Conservation (phyloP, 2,797 vertebrate species). For the Ctenochaetus hawaiiensis region DNA sequence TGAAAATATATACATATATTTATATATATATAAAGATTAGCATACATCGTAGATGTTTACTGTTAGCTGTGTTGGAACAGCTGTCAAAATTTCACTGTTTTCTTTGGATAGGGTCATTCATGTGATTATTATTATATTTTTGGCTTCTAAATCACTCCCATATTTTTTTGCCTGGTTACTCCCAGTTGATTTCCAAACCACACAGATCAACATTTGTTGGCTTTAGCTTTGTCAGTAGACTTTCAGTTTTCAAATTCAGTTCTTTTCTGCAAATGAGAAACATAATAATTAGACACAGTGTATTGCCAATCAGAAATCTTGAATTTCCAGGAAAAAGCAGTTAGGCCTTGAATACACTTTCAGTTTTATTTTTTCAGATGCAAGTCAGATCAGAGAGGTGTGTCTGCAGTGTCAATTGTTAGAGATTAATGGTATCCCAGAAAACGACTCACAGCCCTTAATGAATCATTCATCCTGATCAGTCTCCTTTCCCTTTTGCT, state of each 20-base stretch:
- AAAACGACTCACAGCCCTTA: neutral
- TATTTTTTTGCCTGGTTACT: neutral
- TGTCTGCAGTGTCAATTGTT: neutral
- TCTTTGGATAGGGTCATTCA: too few species aligned
- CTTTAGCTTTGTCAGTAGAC: slow-evolving; percentile 6
- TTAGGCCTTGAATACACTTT: neutral
- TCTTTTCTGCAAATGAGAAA: neutral
- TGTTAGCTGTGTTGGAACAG: neutral
- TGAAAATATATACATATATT: too few species aligned
- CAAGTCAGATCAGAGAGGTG: neutral
- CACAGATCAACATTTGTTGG: slow-evolving; percentile 32
- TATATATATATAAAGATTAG: too few species aligned
- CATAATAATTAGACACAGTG: neutral
- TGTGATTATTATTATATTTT: slow-evolving; percentile 11
- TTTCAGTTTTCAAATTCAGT: slow-evolving; percentile 2
- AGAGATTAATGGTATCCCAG: neutral
- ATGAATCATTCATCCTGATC: neutral
- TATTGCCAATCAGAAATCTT: neutral
- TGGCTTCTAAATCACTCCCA: slow-evolving; percentile 5
- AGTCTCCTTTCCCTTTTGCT: slow-evolving; percentile 13
- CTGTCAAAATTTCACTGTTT: neutral
- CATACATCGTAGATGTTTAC: neutral
- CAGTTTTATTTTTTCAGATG: neutral
- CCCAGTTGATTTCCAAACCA: slow-evolving; percentile 17
- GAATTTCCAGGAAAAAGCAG: neutral